Conservation (phyloP, 2,113 vertebrate species). For the Clarias magur region DNA sequence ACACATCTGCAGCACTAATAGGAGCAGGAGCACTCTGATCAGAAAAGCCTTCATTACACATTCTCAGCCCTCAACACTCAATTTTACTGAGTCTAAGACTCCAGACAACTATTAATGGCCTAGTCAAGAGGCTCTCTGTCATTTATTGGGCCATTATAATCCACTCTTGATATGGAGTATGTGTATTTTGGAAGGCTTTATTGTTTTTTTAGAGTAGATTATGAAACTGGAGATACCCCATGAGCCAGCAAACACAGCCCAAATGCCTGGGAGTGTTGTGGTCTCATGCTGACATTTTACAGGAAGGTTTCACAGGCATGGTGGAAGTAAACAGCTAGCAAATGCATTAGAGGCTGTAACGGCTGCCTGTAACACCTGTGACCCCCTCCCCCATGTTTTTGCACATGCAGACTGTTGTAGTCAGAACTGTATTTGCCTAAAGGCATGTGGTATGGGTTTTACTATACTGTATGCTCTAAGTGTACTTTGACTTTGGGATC, state of each 20-base stretch:
- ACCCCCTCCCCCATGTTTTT: neutral
- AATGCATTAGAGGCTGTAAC: slow-evolving; percentile 22
- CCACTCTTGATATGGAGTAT: slow-evolving; percentile 29
- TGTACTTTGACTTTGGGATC: slow-evolving; percentile 12
- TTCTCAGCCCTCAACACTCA: neutral
- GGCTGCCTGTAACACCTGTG: slow-evolving; percentile 23
- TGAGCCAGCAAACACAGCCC: slow-evolving; percentile 34
- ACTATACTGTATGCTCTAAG: neutral
- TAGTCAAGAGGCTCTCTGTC: slow-evolving; percentile 16
- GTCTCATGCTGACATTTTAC: slow-evolving; percentile 20
- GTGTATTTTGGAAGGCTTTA: slow-evolving; percentile 19
- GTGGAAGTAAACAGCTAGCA: slow-evolving; percentile 1
- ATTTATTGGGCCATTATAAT: slow-evolving; percentile 41
- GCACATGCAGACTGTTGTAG: neutral
- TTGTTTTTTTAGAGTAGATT: slow-evolving; percentile 33
- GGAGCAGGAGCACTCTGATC: neutral
- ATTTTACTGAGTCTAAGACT: slow-evolving; percentile 21
- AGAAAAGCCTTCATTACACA: slow-evolving; percentile 11
- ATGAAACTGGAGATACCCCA: slow-evolving; percentile 42
- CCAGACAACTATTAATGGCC: slow-evolving; percentile 38
- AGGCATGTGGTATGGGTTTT: neutral
- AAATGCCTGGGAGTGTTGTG: slow-evolving; percentile 24
- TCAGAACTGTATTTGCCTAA: neutral
- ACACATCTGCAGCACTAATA: neutral
- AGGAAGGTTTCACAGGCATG: slow-evolving; percentile 14